Percentiles rank a stretch among this genome's conserved stretches.
These are phyloP conservation scores for Bombus polaris DNA, from an alignment of 1,140 invertebrate genomes.

Conservation along the genomic window DNA sequence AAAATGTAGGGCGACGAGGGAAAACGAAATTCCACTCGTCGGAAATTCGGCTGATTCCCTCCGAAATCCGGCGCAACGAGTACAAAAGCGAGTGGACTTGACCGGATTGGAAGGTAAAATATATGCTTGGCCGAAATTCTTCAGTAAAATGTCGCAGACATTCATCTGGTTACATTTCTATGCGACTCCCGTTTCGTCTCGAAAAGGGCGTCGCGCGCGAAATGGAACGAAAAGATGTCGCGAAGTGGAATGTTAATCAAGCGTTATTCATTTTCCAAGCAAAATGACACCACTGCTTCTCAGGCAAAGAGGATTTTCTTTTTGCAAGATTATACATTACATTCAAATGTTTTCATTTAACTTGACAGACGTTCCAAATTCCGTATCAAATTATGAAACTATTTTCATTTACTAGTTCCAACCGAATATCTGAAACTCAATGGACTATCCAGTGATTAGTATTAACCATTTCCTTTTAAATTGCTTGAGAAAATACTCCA, in stretches of 20 bases:
- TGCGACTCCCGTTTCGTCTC: conserved; percentile 4
- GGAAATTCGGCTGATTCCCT: not conserved
- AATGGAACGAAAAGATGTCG: not conserved
- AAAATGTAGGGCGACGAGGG: not conserved
- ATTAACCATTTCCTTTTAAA: too few relatives aligned
- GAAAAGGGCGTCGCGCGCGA: not conserved
- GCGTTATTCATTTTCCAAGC: not conserved
- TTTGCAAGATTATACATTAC: too few relatives aligned
- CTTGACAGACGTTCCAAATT: too few relatives aligned
- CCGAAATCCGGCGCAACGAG: not conserved
- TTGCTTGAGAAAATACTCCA: too few relatives aligned
- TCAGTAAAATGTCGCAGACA: conserved; percentile 35
- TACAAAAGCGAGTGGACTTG: conserved; percentile 38
- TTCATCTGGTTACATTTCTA: conserved; percentile 31
- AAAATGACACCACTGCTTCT: not conserved
- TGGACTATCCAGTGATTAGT: too few relatives aligned
- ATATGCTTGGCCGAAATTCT: conserved; percentile 41
- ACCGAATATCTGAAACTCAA: too few relatives aligned
- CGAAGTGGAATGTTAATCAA: conserved; percentile 11
- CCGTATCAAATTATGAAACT: too few relatives aligned
- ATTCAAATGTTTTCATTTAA: too few relatives aligned
- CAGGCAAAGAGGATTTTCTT: too few relatives aligned
- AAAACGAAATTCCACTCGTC: not conserved
- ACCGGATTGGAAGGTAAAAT: conserved; percentile 34
- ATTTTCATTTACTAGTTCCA: too few relatives aligned